phyloP scores from a whole-genome alignment of 1,140 invertebrate genomes.

The Sarcophaga peregrina region DNA sequence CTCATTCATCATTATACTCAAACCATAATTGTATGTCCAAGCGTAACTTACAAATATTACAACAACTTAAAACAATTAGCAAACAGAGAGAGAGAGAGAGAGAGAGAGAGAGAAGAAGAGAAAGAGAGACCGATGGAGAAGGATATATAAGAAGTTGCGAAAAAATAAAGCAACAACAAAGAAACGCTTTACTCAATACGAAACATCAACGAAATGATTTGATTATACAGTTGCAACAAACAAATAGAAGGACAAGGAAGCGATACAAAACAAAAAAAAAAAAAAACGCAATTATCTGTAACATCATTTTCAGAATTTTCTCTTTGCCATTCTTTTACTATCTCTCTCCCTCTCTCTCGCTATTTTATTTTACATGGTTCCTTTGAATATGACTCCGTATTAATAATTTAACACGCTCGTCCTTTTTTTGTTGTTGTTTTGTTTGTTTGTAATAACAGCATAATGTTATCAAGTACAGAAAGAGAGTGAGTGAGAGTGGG shows the following conservation, averaged over 20 bases:
- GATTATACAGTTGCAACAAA: conserved; percentile 15
- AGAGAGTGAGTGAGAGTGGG: too few relatives aligned
- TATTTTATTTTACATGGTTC: background rate
- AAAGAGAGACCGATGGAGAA: too few relatives aligned
- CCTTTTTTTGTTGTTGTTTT: background rate
- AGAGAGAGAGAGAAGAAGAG: too few relatives aligned
- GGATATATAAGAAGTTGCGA: background rate
- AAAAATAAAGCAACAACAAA: background rate
- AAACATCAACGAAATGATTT: background rate
- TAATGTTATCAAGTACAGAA: too few relatives aligned
- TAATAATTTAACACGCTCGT: background rate
- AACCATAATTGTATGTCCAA: too few relatives aligned
- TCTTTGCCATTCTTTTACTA: too few relatives aligned
- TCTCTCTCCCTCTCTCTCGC: background rate
- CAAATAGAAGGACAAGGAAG: background rate
- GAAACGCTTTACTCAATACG: background rate
- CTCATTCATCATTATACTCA: background rate
- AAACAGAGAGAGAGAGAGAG: too few relatives aligned
- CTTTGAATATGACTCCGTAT: background rate
- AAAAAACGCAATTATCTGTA: background rate
- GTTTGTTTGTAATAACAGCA: too few relatives aligned
- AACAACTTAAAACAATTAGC: too few relatives aligned
- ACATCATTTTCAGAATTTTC: too few relatives aligned
- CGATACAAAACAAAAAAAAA: background rate
- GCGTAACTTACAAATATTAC: too few relatives aligned